Evolutionary conservation across 2,888 invertebrate genomes (phyloP).

Genomic region (Drosophila mimica): DNA sequence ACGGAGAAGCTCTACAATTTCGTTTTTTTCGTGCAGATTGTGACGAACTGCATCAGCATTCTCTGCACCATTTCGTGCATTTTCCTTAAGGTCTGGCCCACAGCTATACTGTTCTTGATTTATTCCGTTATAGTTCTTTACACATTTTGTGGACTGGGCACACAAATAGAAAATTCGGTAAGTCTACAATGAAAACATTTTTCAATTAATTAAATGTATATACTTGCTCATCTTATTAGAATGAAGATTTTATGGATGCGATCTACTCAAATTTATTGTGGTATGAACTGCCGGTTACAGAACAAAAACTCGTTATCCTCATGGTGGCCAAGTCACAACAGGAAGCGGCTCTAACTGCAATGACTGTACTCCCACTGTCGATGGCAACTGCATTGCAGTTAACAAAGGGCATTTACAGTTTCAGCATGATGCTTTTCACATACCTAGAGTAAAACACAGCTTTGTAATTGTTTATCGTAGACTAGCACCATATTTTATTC

Average conservation of each 20-base stretch:
- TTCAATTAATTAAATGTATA: fast-evolving
- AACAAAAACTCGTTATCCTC: constrained; percentile 62
- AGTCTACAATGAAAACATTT: not conserved
- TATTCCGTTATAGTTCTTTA: constrained; percentile 61
- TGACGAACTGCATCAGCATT: constrained; percentile 48
- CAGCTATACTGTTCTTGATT: constrained; percentile 58
- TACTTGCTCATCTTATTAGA: constrained; percentile 25
- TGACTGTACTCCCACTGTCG: constrained; percentile 59
- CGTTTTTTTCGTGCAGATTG: constrained; percentile 66
- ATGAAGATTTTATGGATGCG: constrained; percentile 44
- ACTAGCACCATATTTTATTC: not conserved
- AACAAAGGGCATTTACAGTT: constrained; percentile 70
- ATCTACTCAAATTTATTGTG: constrained; percentile 67
- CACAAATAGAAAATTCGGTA: constrained; percentile 71
- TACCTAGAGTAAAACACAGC: constrained; percentile 34
- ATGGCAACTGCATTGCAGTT: constrained; percentile 61
- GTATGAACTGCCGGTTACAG: constrained; percentile 59
- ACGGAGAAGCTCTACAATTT: constrained; percentile 54
- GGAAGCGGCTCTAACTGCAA: constrained; percentile 47
- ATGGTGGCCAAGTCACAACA: constrained; percentile 69
- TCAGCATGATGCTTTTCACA: constrained; percentile 63
- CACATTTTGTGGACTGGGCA: constrained; percentile 71
- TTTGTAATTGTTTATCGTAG: not conserved
- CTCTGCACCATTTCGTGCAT: constrained; percentile 68
- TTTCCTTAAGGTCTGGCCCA: constrained; percentile 67